Percentiles rank a stretch among this genome's conserved stretches.
Conservation (phyloP, 1,140 invertebrate species). For the Nebria ingens region DNA sequence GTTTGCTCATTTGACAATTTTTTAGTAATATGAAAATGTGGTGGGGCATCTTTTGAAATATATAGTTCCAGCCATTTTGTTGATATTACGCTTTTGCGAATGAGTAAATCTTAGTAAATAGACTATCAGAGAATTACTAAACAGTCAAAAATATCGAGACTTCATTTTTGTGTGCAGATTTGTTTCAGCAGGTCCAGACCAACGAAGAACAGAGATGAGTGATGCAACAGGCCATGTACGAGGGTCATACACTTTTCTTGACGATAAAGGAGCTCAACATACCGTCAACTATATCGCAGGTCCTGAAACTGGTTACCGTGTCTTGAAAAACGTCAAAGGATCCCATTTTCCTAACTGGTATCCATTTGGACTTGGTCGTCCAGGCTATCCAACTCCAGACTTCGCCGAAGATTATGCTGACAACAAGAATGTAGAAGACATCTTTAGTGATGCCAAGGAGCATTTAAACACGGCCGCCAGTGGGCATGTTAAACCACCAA, state of each 20-base stretch:
- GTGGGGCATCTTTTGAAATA: not conserved
- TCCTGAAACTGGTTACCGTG: conserved; percentile 60
- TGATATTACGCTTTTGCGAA: too few species aligned
- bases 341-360: conserved; percentile 40
- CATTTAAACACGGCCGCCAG: conserved; percentile 35
- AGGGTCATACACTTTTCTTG: conserved; percentile 63
- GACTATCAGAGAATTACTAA: too few species aligned
- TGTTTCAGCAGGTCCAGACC: conserved; percentile 57
- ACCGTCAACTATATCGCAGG: conserved; percentile 63
- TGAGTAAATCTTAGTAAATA: too few species aligned
- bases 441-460: conserved; percentile 37
- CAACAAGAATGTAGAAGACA: conserved; percentile 30
- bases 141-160: too few species aligned
- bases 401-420: conserved; percentile 36
- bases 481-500: conserved; percentile 37
- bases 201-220: conserved; percentile 56
- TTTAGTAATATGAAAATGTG: not conserved
- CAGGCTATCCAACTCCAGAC: conserved; percentile 32
- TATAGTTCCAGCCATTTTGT: not conserved
- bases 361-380: conserved; percentile 34
- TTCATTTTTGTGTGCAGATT: conserved; percentile 37
- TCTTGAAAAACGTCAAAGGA: conserved; percentile 50
- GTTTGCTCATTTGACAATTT: too few species aligned
- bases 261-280: conserved; percentile 58
- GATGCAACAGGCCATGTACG: conserved; percentile 54